These are phyloP conservation scores for Geotrupes spiniger DNA, from an alignment of 2,888 invertebrate species.

Conservation along the genomic window DNA sequence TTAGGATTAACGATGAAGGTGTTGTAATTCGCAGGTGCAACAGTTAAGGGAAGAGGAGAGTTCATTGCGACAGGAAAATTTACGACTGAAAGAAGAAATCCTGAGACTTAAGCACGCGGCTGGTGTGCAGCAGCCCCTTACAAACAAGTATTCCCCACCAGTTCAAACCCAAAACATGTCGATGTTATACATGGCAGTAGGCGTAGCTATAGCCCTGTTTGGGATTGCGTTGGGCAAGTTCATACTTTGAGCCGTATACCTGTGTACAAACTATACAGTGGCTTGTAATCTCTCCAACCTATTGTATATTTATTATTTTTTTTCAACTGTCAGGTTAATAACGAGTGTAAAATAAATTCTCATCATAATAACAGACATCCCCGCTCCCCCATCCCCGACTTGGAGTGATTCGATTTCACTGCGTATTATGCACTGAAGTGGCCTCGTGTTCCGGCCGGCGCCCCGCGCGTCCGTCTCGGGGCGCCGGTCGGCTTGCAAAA, in stretches of 20 bases:
- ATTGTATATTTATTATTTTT: constrained; percentile 46
- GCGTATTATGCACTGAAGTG: constrained; percentile 10
- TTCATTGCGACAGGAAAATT: constrained; percentile 79
- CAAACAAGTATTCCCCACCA: constrained; percentile 55
- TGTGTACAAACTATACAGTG: constrained; percentile 32
- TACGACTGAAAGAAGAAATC: constrained; percentile 75
- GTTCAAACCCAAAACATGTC: constrained; percentile 59
- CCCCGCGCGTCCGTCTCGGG: no score
- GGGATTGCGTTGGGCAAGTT: constrained; percentile 79
- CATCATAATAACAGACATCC: constrained; percentile 10
- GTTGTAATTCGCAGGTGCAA: constrained; percentile 59
- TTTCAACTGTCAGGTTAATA: constrained; percentile 29
- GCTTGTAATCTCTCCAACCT: constrained; percentile 36
- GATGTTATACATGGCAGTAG: constrained; percentile 63
- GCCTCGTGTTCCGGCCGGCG: no score
- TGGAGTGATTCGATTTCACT: constrained; percentile 5
- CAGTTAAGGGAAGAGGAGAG: constrained; percentile 76
- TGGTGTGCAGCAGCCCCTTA: constrained; percentile 41
- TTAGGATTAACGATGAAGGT: no score
- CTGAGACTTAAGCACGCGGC: constrained; percentile 58
- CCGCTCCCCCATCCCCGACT: no score
- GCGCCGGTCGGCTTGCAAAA: no score
- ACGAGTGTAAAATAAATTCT: constrained; percentile 40
- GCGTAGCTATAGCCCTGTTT: constrained; percentile 66
- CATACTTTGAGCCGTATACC: constrained; percentile 65